Conservation (phyloP, 2,797 vertebrate species). For the Amblyraja radiata region DNA sequence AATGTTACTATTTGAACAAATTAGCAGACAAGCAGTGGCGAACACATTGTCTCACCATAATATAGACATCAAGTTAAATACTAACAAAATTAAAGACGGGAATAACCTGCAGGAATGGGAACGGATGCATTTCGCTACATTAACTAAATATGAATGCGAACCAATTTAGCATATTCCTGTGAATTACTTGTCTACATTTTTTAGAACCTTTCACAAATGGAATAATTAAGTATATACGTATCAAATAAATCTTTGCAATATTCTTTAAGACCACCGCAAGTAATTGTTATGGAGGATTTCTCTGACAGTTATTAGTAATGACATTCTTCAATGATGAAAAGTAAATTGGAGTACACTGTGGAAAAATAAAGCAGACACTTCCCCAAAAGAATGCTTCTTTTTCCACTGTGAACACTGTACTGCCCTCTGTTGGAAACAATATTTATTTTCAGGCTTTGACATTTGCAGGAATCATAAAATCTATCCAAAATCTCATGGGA, state of each 20-base stretch:
- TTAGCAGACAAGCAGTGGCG: not conserved
- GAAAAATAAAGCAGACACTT: not conserved
- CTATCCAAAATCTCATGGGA: not conserved
- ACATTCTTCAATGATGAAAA: conserved; percentile 21
- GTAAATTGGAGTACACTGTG: not conserved
- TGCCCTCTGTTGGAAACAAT: conserved; percentile 24
- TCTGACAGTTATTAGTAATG: not conserved
- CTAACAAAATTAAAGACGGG: not conserved
- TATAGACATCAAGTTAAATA: not conserved
- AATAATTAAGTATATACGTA: conserved; percentile 2
- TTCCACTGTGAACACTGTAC: conserved; percentile 3
- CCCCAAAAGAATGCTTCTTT: not conserved
- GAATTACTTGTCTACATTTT: conserved; percentile 10
- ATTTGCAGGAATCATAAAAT: not conserved
- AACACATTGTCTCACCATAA: not conserved
- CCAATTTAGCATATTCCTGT: conserved; percentile 9
- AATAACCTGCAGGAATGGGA: not conserved
- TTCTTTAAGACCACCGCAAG: not conserved
- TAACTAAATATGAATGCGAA: not conserved
- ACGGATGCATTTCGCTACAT: not conserved
- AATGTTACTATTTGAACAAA: not conserved
- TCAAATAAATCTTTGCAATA: conserved; percentile 21
- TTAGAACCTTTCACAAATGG: not conserved
- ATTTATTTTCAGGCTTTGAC: not conserved
- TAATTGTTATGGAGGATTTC: not conserved